Conservation (phyloP, 2,113 vertebrate species). For the Pyxicephalus adspersus region DNA sequence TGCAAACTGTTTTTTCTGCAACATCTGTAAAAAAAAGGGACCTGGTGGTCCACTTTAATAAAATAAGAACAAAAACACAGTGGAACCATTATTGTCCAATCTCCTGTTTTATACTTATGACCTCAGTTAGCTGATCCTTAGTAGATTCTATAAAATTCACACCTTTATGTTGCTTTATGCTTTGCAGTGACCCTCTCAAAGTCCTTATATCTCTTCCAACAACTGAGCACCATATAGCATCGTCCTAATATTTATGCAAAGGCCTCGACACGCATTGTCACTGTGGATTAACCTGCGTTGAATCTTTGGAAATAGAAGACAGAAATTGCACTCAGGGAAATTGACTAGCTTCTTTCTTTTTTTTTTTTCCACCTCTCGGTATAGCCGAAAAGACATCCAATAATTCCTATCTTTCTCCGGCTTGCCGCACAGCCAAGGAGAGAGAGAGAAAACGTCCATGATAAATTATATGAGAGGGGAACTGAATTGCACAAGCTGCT, state of each 20-base stretch:
- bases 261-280: slow-evolving; percentile 7
- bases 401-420: neutral
- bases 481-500: slow-evolving; percentile 53
- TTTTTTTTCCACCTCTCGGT: neutral
- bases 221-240: neutral
- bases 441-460: slow-evolving; percentile 30
- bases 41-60: too few relatives aligned
- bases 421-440: neutral
- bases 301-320: slow-evolving; percentile 22
- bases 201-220: neutral
- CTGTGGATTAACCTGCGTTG: slow-evolving; percentile 15
- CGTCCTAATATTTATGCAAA: neutral
- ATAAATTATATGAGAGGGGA: slow-evolving; percentile 50
- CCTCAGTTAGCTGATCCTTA: too few relatives aligned
- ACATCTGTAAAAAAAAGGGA: too few relatives aligned
- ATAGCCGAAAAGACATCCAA: neutral
- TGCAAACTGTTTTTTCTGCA: too few relatives aligned
- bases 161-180: neutral
- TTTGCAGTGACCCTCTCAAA: neutral
- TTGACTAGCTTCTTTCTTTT: neutral
- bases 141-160: too few relatives aligned
- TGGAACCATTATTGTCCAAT: too few relatives aligned
- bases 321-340: slow-evolving; percentile 30
- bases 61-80: too few relatives aligned
- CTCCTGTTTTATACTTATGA: too few relatives aligned